phyloP scores from a whole-genome alignment of 2,888 invertebrate species.

The Noctua janthe region DNA sequence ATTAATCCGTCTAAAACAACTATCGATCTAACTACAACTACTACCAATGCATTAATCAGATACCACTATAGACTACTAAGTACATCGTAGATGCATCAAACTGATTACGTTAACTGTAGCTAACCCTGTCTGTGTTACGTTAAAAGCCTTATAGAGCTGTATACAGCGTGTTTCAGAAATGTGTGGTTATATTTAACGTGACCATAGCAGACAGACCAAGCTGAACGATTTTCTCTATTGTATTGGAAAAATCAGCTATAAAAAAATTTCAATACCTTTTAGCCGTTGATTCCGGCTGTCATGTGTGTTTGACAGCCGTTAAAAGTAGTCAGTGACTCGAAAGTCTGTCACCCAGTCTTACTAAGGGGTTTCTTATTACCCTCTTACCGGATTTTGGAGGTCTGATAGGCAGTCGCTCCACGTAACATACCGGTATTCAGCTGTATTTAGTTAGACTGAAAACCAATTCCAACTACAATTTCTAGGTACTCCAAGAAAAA shows the following conservation, averaged over 20 bases:
- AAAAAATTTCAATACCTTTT: background rate
- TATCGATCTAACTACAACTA: background rate
- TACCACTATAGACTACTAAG: background rate
- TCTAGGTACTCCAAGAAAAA: too few relatives aligned
- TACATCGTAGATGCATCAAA: constrained; percentile 47
- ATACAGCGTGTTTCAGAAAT: constrained; percentile 8
- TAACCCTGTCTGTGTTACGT: constrained; percentile 38
- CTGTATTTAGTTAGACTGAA: background rate
- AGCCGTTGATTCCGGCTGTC: background rate
- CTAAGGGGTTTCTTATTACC: too few relatives aligned
- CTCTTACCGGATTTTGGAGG: fast-evolving
- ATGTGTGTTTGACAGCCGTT: background rate
- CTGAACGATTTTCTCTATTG: too few relatives aligned
- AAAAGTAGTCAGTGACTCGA: background rate
- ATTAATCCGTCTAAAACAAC: constrained; percentile 1
- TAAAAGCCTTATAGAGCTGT: constrained; percentile 49
- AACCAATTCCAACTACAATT: background rate
- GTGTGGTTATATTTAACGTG: too few relatives aligned
- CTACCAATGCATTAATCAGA: constrained; percentile 12
- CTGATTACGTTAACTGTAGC: constrained; percentile 31
- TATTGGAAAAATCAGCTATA: background rate
- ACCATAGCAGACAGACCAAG: too few relatives aligned
- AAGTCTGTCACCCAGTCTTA: too few relatives aligned
- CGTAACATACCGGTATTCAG: background rate
- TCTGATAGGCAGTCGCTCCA: background rate